These are phyloP conservation scores for Callaeas wilsoni DNA, from an alignment of 2,113 vertebrate species.

Conservation along the genomic window DNA sequence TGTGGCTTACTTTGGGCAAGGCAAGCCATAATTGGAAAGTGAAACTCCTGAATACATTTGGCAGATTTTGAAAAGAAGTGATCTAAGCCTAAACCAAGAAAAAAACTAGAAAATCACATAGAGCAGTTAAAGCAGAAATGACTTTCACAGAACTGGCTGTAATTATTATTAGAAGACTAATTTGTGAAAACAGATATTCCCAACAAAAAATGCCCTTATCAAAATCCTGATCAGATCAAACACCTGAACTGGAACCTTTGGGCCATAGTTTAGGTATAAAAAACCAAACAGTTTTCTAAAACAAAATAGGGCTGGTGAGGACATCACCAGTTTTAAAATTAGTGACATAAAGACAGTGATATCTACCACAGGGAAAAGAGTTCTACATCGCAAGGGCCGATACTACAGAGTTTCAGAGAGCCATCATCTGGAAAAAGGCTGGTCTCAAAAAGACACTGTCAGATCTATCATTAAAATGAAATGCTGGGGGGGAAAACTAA, in stretches of 20 bases:
- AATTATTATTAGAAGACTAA: neutral
- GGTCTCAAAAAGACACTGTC: neutral
- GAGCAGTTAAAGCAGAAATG: neutral
- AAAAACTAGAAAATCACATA: neutral
- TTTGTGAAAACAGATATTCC: neutral
- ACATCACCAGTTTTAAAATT: neutral
- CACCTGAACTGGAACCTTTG: neutral
- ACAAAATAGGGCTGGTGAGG: neutral
- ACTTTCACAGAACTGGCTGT: neutral
- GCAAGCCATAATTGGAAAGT: neutral
- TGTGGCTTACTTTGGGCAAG: neutral
- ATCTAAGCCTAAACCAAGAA: neutral
- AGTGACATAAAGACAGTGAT: neutral
- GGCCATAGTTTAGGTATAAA: neutral
- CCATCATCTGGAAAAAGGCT: neutral
- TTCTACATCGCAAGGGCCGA: neutral
- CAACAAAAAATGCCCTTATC: neutral
- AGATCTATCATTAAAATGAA: neutral
- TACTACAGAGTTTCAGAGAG: neutral
- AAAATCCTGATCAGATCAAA: neutral
- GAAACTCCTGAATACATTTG: neutral
- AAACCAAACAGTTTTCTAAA: neutral
- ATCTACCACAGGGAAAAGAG: neutral
- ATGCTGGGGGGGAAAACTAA: neutral
- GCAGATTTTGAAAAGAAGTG: neutral